Evolutionary conservation across 2,113 vertebrate genomes (phyloP), one percentile per base, ranked within the genome.

Genomic region (Microcebus lehilahytsara): DNA sequence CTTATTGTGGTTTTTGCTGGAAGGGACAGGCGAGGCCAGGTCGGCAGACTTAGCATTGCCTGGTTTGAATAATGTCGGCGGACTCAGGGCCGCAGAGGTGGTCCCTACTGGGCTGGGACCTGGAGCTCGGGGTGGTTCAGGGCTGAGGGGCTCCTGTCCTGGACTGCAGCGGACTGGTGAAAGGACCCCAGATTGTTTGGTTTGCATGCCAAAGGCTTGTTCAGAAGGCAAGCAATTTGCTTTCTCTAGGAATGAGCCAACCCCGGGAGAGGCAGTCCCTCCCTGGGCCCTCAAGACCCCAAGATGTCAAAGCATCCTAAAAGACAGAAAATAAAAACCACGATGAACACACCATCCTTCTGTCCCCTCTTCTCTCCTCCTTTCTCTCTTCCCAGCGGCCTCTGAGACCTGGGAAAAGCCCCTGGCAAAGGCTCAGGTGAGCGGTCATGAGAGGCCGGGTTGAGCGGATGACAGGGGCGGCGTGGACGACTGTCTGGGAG

Each of bases 51-150:
- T 9, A 27, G 30, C 25, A 16, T 1, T 6, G 11, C 32, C 37
- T 9, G 2, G 34, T 32, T 22, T 13, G 19, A n/a, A 22, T 67
- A 9, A 14, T n/a, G 5, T 56, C n/a, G 0, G 62, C 16, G 23
- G 27, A 64, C 32, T 56, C 53, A 6, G 30, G 56, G 22, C 49
- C 27, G 7, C 4, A 8, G 2, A 34, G 37, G 16, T 12, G 40
- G 8, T 19, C 67, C 42, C 42, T 5, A 2, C 64, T 23, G 17
- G 0, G 32, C n/a, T 2, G 11, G 25, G 0, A 7, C 46, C 42
- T 30, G 40, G 64, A 25, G 25, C 25, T 22, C 17, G 62, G 95
- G 49, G 32, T 53, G 62, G n/a, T 40, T 27, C 16, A 14, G 9
- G n/a, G 22, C 53, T 17, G 30, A 5, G 5, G 22, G 3, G 8